Conservation (phyloP, 2,113 vertebrate genomes). For the Coturnix japonica region DNA sequence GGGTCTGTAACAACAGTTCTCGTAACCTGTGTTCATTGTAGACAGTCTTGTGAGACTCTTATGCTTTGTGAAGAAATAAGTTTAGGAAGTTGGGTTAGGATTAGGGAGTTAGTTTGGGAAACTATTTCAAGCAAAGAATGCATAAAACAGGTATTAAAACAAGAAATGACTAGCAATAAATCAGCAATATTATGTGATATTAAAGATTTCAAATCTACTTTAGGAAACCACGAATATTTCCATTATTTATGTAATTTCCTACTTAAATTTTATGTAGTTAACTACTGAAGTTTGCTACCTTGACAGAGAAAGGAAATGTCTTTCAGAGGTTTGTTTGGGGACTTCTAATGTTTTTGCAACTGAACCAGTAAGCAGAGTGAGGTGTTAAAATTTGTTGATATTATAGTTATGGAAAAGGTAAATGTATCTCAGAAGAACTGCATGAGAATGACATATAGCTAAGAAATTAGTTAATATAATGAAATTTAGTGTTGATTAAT, state of each 20-base stretch:
- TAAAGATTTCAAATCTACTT: not conserved
- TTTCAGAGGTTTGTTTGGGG: not conserved
- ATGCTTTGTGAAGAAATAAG: not conserved
- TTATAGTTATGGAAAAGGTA: not conserved
- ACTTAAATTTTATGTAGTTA: not conserved
- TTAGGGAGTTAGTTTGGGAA: not conserved
- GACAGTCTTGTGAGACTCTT: not conserved
- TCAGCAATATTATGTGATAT: not conserved
- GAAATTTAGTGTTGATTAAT: not conserved
- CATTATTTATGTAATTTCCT: not conserved
- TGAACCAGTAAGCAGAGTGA: not conserved
- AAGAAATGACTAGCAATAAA: not conserved
- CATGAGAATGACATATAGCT: not conserved
- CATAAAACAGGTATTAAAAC: not conserved
- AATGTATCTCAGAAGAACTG: not conserved
- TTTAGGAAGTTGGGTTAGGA: no score
- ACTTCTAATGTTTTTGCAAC: not conserved
- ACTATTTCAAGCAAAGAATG: not conserved
- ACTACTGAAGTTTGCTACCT: not conserved
- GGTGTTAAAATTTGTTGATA: not conserved
- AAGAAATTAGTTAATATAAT: not conserved
- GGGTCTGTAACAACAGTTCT: not conserved
- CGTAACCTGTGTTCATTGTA: not conserved
- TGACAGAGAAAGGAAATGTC: not conserved
- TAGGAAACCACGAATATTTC: not conserved